Evolutionary conservation across 1,140 invertebrate genomes (phyloP).

Genomic region (Pararge aegeria): DNA sequence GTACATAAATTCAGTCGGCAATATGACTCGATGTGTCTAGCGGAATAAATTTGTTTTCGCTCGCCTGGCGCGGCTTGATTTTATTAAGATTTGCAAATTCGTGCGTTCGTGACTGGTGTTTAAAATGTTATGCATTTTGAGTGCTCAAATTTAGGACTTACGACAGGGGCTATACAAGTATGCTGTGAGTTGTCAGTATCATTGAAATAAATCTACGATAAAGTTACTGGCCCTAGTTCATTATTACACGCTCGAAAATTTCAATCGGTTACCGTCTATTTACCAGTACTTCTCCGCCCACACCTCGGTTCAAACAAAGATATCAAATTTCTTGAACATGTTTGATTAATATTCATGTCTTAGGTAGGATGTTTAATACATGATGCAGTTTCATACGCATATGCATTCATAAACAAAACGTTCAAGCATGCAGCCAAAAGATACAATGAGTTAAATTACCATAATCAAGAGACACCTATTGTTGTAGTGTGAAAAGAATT

Average conservation of each 20-base stretch:
- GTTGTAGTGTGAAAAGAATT: conserved; percentile 18
- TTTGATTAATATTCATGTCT: not conserved
- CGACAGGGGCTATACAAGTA: not conserved
- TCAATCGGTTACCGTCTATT: no score
- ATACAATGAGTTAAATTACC: conserved; percentile 18
- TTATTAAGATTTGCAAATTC: conserved; percentile 29
- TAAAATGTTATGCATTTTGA: conserved; percentile 3
- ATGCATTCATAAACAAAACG: conserved; percentile 2
- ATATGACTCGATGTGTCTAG: conserved; percentile 23
- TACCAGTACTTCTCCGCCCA: no score
- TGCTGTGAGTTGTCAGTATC: not conserved
- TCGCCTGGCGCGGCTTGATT: conserved; percentile 12
- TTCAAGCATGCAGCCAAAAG: conserved; percentile 14
- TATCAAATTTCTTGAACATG: not conserved
- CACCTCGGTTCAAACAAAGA: not conserved
- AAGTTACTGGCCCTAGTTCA: no score
- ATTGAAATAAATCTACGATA: not conserved
- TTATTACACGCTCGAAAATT: no score
- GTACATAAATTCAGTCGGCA: conserved; percentile 33
- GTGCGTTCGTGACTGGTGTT: conserved; percentile 16
- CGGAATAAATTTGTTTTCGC: conserved; percentile 31
- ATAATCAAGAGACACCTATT: conserved; percentile 17
- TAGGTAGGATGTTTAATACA: not conserved
- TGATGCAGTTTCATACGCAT: not conserved
- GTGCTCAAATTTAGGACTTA: not conserved